A percentile compares a stretch with the other conserved stretches of the same genome.
Evolutionary conservation across 2,113 vertebrate species (phyloP).

Genomic region (Ptilonorhynchus violaceus): DNA sequence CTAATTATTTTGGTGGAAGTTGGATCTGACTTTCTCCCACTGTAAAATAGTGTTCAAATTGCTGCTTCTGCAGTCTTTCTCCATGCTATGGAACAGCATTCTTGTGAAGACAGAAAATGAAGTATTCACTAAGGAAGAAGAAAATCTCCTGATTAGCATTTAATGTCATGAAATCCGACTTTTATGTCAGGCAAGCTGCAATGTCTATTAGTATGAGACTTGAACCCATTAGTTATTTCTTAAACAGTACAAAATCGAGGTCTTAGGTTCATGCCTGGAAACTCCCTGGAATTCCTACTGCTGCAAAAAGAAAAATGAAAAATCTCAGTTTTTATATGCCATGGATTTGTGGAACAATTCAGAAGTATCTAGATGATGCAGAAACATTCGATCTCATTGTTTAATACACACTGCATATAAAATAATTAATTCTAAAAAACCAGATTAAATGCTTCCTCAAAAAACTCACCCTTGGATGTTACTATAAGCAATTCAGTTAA

Average conservation of each 20-base stretch:
- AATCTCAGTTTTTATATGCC: not conserved
- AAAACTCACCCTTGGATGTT: not conserved
- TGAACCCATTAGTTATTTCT: not conserved
- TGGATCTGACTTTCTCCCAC: not conserved
- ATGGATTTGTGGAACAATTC: not conserved
- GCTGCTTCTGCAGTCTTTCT: not conserved
- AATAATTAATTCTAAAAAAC: not conserved
- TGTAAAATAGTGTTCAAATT: not conserved
- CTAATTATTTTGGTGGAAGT: not conserved
- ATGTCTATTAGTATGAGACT: not conserved
- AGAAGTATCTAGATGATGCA: not conserved
- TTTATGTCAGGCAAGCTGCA: not conserved
- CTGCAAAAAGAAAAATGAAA: not conserved
- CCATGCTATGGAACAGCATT: not conserved
- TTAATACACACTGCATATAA: not conserved
- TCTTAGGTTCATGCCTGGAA: not conserved
- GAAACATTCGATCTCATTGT: not conserved
- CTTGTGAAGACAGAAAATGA: not conserved
- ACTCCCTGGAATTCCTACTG: not conserved
- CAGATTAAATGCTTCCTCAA: not conserved
- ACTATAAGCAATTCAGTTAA: not conserved
- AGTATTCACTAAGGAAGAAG: not conserved
- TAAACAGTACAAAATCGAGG: not conserved
- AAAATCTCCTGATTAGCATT: not conserved
- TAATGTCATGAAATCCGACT: not conserved